These are phyloP conservation scores for Ditylenchus weischeri DNA, from an alignment of 2,888 invertebrate species.

Conservation along the genomic window DNA sequence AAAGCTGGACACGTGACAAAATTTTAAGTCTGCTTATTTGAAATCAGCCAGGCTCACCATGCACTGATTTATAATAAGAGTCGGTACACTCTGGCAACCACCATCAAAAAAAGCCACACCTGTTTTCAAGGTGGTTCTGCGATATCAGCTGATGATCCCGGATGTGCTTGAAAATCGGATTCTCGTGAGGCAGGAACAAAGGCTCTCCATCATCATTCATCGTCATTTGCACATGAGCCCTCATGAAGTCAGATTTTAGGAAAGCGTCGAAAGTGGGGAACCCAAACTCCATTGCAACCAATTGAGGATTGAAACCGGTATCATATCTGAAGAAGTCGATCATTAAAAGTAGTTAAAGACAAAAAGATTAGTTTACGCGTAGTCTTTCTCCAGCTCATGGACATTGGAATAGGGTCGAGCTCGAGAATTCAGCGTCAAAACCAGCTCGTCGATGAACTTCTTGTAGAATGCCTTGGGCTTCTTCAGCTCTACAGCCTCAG, in stretches of 20 bases:
- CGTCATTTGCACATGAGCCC: background rate
- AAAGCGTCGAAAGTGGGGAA: background rate
- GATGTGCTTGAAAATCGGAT: constrained; percentile 1
- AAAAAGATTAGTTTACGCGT: background rate
- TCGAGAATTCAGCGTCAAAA: constrained; percentile 7
- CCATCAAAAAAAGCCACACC: too few relatives aligned
- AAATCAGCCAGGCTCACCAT: too few relatives aligned
- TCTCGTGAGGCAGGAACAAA: background rate
- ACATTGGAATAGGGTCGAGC: constrained; percentile 7
- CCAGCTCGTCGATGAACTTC: background rate
- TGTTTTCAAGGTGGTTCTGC: background rate
- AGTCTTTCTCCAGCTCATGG: constrained; percentile 8
- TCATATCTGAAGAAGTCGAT: background rate
- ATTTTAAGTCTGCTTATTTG: too few relatives aligned
- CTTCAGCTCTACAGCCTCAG: background rate
- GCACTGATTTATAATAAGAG: too few relatives aligned
- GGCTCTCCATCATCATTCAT: background rate
- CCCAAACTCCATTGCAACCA: constrained; percentile 9
- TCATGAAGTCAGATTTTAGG: background rate
- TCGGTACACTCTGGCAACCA: too few relatives aligned
- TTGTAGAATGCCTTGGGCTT: background rate
- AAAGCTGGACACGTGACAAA: too few relatives aligned
- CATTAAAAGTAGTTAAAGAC: too few relatives aligned
- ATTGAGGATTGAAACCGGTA: background rate
- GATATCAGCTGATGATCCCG: background rate